Evolutionary conservation across 2,797 vertebrate genomes (phyloP).

Genomic region (Pampus argenteus): DNA sequence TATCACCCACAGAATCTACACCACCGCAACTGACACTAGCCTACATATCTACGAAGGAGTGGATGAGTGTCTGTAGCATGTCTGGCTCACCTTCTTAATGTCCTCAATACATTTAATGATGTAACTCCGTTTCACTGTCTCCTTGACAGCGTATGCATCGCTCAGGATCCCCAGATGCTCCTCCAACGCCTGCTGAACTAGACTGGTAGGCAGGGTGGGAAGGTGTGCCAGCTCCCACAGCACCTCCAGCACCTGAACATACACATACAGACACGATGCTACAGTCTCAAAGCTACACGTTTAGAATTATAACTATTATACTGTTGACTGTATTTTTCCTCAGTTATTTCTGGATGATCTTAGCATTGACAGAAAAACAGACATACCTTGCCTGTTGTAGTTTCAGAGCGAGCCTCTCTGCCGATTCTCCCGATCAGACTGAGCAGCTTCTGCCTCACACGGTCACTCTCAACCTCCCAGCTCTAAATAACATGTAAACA

Average conservation of each 20-base stretch:
- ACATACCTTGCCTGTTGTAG: constrained; percentile 94
- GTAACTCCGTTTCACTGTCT: constrained; percentile 95
- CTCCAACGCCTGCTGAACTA: constrained; percentile 97
- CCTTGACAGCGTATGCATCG: constrained; percentile 97
- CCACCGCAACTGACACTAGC: not conserved
- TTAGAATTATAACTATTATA: not conserved
- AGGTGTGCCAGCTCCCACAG: constrained; percentile 99
- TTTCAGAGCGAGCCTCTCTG: constrained; percentile 94
- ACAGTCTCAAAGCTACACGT: constrained; percentile 1
- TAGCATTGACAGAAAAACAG: not conserved
- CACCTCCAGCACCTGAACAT: constrained; percentile 92
- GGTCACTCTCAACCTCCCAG: constrained; percentile 97
- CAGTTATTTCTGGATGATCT: not conserved
- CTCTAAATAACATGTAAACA: constrained; percentile 82
- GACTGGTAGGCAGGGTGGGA: constrained; percentile 91
- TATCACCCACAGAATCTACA: not conserved
- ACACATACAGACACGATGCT: constrained; percentile 2
- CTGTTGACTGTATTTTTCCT: not conserved
- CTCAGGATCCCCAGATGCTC: constrained; percentile 98
- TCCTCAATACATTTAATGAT: constrained; percentile 99
- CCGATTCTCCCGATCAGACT: constrained; percentile 98
- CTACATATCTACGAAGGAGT: not conserved
- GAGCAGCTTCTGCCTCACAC: constrained; percentile 96
- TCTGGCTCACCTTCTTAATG: constrained; percentile 93
- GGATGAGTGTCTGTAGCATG: not conserved